phyloP scores from a whole-genome alignment of 2,888 invertebrate species.

The Sinotaia quadrata region DNA sequence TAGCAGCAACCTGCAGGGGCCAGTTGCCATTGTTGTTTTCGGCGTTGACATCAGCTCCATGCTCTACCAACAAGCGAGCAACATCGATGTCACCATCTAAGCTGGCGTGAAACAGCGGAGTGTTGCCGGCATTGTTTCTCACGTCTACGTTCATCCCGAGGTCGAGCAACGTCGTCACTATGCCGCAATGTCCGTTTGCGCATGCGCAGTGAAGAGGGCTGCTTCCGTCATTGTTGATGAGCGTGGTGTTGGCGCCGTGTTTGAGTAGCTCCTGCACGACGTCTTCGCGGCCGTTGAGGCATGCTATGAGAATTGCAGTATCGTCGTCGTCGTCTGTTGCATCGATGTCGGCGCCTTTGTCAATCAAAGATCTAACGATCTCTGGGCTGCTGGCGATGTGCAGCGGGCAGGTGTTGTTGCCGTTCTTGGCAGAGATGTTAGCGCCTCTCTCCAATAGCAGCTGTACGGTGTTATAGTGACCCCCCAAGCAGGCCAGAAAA shows the following conservation, averaged over 20 bases:
- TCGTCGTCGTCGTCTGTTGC: neutral
- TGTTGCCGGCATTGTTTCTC: neutral
- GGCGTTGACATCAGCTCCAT: neutral
- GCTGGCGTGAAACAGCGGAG: neutral
- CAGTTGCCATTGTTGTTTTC: neutral
- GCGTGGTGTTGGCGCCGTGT: neutral
- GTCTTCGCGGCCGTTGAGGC: neutral
- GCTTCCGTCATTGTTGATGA: neutral
- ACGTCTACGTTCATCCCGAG: neutral
- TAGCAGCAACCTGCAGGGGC: neutral
- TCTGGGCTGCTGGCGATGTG: too few relatives aligned
- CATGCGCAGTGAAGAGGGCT: neutral
- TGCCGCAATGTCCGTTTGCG: neutral
- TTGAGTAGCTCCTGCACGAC: neutral
- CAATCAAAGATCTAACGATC: too few relatives aligned
- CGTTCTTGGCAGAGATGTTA: too few relatives aligned
- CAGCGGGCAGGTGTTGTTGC: too few relatives aligned
- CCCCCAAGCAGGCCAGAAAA: neutral
- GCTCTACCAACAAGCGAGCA: neutral
- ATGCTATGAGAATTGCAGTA: neutral
- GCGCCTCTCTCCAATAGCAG: too few relatives aligned
- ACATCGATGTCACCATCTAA: neutral
- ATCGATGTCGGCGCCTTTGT: neutral
- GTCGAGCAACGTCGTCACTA: neutral
- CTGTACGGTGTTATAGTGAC: too few relatives aligned